These are phyloP conservation scores for Alces alces DNA, from an alignment of 2,113 vertebrate genomes.

Conservation along the genomic window DNA sequence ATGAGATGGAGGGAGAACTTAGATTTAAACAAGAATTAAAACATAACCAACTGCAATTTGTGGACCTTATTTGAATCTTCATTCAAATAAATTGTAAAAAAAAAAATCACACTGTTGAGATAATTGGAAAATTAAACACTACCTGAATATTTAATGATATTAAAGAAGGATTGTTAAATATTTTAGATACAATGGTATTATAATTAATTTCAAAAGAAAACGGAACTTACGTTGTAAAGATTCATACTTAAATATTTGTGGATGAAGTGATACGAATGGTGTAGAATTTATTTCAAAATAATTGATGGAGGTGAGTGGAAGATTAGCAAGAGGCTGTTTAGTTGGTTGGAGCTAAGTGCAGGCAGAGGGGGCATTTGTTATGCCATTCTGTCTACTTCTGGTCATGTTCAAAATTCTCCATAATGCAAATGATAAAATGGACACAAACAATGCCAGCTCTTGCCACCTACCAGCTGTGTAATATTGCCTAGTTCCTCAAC, in stretches of 20 bases:
- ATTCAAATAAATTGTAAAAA: constrained; percentile 13
- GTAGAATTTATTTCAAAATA: not conserved
- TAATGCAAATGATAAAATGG: not conserved
- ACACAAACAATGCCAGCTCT: not conserved
- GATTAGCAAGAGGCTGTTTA: not conserved
- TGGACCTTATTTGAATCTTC: not conserved
- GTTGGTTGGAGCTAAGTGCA: not conserved
- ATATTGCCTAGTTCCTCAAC: not conserved
- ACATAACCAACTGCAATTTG: not conserved
- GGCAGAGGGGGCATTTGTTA: not conserved
- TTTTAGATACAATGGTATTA: not conserved
- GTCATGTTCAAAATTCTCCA: not conserved
- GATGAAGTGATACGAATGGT: not conserved
- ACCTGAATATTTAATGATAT: not conserved
- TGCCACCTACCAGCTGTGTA: not conserved
- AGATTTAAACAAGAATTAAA: constrained; percentile 23
- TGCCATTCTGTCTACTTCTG: not conserved
- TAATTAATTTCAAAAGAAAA: constrained; percentile 39
- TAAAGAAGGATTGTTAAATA: not conserved
- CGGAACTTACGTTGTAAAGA: not conserved
- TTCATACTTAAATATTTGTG: not conserved
- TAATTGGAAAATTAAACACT: constrained; percentile 29
- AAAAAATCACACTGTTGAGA: not conserved
- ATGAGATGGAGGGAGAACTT: not conserved
- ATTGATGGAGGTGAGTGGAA: not conserved